A percentile compares a stretch with the other conserved stretches of the same genome.
Evolutionary conservation across 2,888 invertebrate genomes (phyloP).

Genomic region (Agonopterix heracliana): DNA sequence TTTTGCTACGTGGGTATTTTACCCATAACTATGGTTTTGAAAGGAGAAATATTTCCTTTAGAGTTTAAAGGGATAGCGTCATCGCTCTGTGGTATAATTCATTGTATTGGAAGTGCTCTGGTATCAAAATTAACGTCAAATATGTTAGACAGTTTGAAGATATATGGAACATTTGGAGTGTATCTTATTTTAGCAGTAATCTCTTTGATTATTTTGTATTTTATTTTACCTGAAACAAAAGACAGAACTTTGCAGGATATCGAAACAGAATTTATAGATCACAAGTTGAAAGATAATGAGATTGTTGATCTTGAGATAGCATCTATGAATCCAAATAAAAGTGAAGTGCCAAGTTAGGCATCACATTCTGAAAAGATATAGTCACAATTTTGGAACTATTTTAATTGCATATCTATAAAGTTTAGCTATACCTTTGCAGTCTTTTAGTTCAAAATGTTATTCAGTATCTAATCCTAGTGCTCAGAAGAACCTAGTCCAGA

Average conservation of each 20-base stretch:
- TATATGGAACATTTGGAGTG: conserved; percentile 4
- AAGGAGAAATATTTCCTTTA: conserved; percentile 5
- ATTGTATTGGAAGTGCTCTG: not conserved
- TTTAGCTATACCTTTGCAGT: too few relatives aligned
- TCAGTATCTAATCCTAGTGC: too few relatives aligned
- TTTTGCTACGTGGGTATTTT: not conserved
- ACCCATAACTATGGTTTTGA: not conserved
- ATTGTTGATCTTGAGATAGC: too few relatives aligned
- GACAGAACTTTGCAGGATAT: conserved; percentile 12
- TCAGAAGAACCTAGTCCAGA: too few relatives aligned
- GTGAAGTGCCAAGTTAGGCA: too few relatives aligned
- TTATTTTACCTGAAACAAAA: conserved; percentile 3
- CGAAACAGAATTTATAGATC: conserved; percentile 3
- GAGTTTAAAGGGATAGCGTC: conserved; percentile 1
- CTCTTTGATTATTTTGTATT: not conserved
- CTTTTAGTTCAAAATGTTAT: too few relatives aligned
- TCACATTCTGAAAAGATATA: too few relatives aligned
- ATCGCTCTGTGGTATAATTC: not conserved
- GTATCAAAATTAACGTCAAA: conserved; percentile 1
- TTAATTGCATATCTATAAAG: too few relatives aligned
- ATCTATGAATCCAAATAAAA: too few relatives aligned
- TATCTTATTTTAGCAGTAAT: not conserved
- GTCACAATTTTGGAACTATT: too few relatives aligned
- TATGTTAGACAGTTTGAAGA: not conserved
- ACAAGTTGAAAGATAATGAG: not conserved